Conservation (phyloP, 92 coral and sea anemone genomes). For the Metridium senile region DNA sequence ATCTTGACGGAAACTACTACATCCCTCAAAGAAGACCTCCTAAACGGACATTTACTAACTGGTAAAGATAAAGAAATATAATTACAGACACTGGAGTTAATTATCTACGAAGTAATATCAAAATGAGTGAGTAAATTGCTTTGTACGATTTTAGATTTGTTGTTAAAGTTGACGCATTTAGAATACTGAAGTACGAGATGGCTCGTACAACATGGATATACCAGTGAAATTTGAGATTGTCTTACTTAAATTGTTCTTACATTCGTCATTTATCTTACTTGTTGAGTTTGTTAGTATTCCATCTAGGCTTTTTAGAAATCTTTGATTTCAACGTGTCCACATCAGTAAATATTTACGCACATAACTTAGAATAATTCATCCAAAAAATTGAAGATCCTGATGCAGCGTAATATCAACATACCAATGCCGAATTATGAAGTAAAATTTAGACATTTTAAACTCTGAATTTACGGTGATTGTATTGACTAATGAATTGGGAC, state of each 20-base stretch:
- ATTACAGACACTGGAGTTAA: background rate
- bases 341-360: conserved; percentile 12
- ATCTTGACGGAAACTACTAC: conserved; percentile 13
- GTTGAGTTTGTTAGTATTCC: conserved; percentile 9
- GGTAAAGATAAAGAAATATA: background rate
- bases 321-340: conserved; percentile 6
- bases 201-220: background rate
- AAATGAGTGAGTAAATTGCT: conserved; percentile 24
- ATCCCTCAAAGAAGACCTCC: background rate
- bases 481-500: background rate
- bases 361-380: conserved; percentile 33
- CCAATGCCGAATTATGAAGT: conserved; percentile 2
- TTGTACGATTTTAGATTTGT: background rate
- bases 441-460: background rate
- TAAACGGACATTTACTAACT: background rate
- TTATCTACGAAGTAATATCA: conserved; percentile 7
- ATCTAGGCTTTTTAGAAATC: conserved; percentile 1
- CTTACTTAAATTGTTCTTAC: background rate
- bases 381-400: conserved; percentile 9
- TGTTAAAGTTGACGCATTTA: conserved; percentile 6
- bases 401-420: background rate
- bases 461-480: background rate
- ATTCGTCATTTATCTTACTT: background rate
- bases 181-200: background rate
- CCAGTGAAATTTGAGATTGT: conserved; percentile 10